phyloP scores from a whole-genome alignment of 2,797 vertebrate species.

The Smutsia temminckii region DNA sequence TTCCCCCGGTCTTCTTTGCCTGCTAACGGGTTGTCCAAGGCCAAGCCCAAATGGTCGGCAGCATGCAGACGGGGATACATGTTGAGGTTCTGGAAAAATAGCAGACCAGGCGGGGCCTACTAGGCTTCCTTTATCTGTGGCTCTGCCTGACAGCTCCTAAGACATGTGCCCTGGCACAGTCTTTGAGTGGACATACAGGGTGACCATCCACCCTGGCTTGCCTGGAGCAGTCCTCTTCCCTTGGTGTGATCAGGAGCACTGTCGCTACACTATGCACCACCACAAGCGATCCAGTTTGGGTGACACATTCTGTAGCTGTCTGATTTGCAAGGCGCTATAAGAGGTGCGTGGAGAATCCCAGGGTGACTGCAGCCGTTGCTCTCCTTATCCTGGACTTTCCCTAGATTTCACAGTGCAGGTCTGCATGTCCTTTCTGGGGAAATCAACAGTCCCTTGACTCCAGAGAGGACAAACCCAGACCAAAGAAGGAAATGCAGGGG shows the following conservation, averaged over 20 bases:
- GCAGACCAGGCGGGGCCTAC: neutral
- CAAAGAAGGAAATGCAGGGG: conserved; percentile 22
- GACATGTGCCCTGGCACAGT: neutral
- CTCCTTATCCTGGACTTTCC: neutral
- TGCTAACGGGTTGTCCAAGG: neutral
- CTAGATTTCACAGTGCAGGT: neutral
- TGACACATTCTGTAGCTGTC: too few species aligned
- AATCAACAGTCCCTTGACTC: neutral
- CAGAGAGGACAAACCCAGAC: conserved; percentile 13
- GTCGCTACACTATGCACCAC: neutral
- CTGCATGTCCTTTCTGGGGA: neutral
- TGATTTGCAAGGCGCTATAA: neutral
- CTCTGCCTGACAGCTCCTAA: neutral
- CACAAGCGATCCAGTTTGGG: neutral
- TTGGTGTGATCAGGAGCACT: neutral
- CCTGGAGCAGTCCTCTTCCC: neutral
- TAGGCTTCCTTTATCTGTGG: neutral
- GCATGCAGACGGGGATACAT: neutral
- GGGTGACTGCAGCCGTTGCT: too few species aligned
- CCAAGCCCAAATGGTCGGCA: neutral
- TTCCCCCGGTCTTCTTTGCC: neutral
- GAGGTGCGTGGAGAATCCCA: neutral
- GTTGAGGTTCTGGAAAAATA: neutral
- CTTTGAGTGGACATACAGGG: neutral
- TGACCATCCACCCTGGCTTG: neutral